These are phyloP conservation scores for Corythaixoides concolor DNA, from an alignment of 2,113 vertebrate genomes.

Conservation along the genomic window DNA sequence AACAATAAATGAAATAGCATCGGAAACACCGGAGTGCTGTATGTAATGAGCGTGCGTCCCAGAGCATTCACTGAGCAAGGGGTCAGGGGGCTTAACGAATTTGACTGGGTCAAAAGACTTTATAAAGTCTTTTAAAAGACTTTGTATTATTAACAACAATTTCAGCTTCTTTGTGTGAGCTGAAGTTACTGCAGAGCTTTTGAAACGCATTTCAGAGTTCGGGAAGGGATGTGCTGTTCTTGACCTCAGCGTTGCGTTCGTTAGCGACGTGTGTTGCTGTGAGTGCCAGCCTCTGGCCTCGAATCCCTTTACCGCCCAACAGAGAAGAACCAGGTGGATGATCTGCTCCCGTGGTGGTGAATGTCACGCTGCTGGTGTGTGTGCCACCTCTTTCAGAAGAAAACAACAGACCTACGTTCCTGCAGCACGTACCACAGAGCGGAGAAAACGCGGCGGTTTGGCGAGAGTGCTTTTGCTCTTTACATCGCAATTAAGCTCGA, in stretches of 20 bases:
- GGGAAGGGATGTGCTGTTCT: not conserved
- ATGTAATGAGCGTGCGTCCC: not conserved
- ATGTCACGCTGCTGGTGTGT: not conserved
- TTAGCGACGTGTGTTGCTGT: not conserved
- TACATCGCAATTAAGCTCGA: not conserved
- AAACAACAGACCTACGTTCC: not conserved
- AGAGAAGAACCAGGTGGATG: not conserved
- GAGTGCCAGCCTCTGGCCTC: not conserved
- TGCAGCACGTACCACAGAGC: not conserved
- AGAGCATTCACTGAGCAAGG: not conserved
- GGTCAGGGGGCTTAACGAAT: not conserved
- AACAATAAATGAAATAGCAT: not conserved
- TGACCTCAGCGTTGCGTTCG: not conserved
- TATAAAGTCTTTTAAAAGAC: not conserved
- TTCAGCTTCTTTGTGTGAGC: not conserved
- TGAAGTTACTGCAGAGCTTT: not conserved
- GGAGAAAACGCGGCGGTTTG: not conserved
- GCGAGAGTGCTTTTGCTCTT: not conserved
- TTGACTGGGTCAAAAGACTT: not conserved
- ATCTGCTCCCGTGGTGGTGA: not conserved
- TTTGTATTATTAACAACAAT: not conserved
- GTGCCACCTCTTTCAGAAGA: not conserved
- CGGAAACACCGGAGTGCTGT: rapidly evolving
- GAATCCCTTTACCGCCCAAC: not conserved
- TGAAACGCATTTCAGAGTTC: not conserved